Evolutionary conservation across 1,140 invertebrate genomes (phyloP).

Genomic region (Chrysomallon squamiferum): DNA sequence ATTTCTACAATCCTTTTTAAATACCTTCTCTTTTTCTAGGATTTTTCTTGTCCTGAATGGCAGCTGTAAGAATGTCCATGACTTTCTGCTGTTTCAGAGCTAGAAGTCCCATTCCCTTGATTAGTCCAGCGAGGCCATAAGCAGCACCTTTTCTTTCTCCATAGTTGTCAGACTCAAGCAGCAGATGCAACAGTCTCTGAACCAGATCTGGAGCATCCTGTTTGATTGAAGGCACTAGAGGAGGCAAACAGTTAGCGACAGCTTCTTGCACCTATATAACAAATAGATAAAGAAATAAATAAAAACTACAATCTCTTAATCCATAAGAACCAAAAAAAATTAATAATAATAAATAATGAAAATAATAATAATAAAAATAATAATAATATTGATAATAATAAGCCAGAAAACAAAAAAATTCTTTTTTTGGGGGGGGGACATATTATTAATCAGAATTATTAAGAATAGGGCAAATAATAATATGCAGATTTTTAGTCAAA

Average conservation of each 20-base stretch:
- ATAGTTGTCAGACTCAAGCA: slow-evolving; percentile 94
- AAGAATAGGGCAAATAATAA: too few species aligned
- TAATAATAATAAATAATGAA: neutral
- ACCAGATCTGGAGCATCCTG: slow-evolving; percentile 88
- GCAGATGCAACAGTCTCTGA: slow-evolving; percentile 82
- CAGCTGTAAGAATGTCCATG: slow-evolving; percentile 91
- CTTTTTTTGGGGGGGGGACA: too few species aligned
- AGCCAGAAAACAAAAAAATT: too few species aligned
- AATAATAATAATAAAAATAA: too few species aligned
- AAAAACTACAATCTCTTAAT: neutral
- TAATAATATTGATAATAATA: too few species aligned
- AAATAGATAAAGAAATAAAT: neutral
- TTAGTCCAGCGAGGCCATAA: slow-evolving; percentile 67
- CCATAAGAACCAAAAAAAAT: neutral
- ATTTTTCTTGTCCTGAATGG: slow-evolving; percentile 97
- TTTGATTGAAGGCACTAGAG: slow-evolving; percentile 89
- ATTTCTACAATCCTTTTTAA: neutral
- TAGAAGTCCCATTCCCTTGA: slow-evolving; percentile 96
- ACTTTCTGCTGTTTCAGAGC: slow-evolving; percentile 95
- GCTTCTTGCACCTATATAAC: slow-evolving; percentile 88
- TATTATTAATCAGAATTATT: too few species aligned
- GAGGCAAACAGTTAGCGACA: slow-evolving; percentile 94
- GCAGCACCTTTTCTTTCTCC: slow-evolving; percentile 83
- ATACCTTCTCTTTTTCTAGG: slow-evolving; percentile 87
- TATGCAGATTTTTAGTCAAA: too few species aligned